These are phyloP conservation scores for Rhombomys opimus DNA, from an alignment of 2,113 vertebrate species.

Conservation along the genomic window DNA sequence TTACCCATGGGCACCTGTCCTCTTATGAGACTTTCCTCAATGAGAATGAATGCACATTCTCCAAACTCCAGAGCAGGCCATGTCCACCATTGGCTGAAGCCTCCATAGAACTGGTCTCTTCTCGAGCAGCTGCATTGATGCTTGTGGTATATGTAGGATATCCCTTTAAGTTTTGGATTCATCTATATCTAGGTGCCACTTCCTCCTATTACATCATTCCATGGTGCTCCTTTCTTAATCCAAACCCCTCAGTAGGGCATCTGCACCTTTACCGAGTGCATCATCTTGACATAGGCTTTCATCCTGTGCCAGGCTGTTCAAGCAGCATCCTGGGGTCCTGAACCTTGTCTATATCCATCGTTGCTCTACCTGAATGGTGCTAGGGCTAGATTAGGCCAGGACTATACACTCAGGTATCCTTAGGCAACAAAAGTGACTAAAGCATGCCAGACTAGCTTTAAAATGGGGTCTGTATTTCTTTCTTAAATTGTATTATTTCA, in stretches of 20 bases:
- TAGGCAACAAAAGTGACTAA: background rate
- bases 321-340: background rate
- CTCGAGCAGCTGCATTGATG: background rate
- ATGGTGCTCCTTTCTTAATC: background rate
- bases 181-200: background rate
- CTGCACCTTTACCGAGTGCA: background rate
- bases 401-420: background rate
- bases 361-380: background rate
- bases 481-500: background rate
- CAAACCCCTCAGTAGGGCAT: background rate
- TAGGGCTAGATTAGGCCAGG: background rate
- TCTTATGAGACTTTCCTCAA: background rate
- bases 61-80: background rate
- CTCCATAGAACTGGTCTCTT: background rate
- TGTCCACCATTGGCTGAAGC: fast-evolving
- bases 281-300: background rate
- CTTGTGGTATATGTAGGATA: fast-evolving
- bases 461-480: background rate
- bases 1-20: background rate
- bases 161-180: background rate
- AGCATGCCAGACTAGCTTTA: background rate
- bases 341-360: background rate
- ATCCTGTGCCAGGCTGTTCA: background rate
- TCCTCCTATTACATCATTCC: background rate
- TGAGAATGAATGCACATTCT: background rate